These are phyloP conservation scores for Aporophyla nigra DNA, from an alignment of 2,888 invertebrate species.

Conservation along the genomic window DNA sequence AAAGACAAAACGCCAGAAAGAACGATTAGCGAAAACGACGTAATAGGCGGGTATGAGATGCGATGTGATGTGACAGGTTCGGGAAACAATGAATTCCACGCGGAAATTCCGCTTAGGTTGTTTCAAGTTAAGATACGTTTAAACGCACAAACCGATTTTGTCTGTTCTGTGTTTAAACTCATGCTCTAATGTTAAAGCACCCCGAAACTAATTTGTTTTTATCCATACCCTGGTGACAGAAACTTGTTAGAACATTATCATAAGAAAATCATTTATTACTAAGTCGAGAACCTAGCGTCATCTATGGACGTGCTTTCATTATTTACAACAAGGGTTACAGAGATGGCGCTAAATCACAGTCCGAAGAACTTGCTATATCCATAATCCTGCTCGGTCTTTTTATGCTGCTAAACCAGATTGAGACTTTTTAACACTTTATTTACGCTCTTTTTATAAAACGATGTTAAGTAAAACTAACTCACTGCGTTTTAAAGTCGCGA, in stretches of 20 bases:
- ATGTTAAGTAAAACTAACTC: too few species aligned
- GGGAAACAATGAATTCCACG: too few species aligned
- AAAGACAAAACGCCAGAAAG: too few species aligned
- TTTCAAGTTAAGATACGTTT: not conserved
- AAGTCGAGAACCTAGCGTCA: constrained; percentile 25
- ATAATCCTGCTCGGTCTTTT: not conserved
- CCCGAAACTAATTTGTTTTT: not conserved
- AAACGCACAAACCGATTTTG: not conserved
- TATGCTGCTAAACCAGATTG: not conserved
- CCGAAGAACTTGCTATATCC: too few species aligned
- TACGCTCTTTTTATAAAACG: not conserved
- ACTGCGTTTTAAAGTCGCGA: not conserved
- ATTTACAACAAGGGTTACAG: not conserved
- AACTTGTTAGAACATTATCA: not conserved
- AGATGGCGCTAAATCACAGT: constrained; percentile 32
- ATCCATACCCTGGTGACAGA: not conserved
- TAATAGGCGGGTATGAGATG: too few species aligned
- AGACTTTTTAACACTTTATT: not conserved
- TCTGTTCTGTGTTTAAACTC: too few species aligned
- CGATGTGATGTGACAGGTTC: too few species aligned
- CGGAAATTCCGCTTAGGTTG: too few species aligned
- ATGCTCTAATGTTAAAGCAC: too few species aligned
- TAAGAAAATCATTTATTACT: not conserved
- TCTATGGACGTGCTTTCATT: constrained; percentile 18
- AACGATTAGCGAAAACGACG: too few species aligned